Evolutionary conservation across 2,888 invertebrate species (phyloP).

Genomic region (Troglohyphantes excavatus): DNA sequence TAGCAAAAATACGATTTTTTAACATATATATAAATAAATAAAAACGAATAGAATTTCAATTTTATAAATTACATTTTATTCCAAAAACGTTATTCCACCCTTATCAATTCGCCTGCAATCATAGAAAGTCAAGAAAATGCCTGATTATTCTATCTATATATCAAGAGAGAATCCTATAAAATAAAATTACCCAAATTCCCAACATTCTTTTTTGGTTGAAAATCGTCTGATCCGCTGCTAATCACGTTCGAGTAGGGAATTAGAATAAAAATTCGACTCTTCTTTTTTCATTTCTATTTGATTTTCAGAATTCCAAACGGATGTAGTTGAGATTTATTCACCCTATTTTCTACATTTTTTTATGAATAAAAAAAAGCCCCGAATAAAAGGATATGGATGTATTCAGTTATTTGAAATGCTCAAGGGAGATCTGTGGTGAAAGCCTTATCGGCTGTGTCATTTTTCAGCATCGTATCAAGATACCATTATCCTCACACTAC

Average conservation of each 20-base stretch:
- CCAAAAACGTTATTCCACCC: no score
- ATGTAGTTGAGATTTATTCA: conserved; percentile 4
- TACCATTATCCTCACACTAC: not conserved
- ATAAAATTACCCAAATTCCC: no score
- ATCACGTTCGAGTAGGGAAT: not conserved
- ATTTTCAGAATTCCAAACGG: not conserved
- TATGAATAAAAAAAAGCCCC: not conserved
- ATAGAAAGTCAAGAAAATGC: no score
- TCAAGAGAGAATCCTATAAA: no score
- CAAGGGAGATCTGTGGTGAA: not conserved
- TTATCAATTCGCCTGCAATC: no score
- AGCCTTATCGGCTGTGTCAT: not conserved
- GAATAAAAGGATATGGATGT: not conserved
- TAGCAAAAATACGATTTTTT: no score
- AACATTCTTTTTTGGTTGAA: no score
- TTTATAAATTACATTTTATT: no score
- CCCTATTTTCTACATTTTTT: not conserved
- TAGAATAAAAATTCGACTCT: not conserved
- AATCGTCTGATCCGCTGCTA: not conserved
- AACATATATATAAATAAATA: no score
- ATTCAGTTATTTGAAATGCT: not conserved
- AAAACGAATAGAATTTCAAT: no score
- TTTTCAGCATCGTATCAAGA: not conserved
- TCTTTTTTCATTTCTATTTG: not conserved
- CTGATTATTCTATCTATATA: no score